A percentile compares a stretch with the other conserved stretches of the same genome.
Evolutionary conservation across 2,113 vertebrate species (phyloP).

Genomic region (Centrocercus urophasianus): DNA sequence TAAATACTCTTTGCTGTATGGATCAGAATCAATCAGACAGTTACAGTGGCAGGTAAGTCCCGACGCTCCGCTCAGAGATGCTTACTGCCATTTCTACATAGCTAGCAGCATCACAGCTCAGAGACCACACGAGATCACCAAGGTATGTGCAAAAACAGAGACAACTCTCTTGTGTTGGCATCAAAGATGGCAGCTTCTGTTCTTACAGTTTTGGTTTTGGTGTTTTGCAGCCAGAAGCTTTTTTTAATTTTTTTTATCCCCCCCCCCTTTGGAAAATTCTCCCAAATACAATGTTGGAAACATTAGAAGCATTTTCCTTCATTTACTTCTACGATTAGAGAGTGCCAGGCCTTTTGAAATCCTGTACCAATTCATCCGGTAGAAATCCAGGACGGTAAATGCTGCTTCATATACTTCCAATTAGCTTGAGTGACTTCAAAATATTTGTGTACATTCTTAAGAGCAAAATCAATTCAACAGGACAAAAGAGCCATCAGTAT

Average conservation of each 20-base stretch:
- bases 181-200: conserved; percentile 19
- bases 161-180: neutral
- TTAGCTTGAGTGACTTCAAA: neutral
- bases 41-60: neutral
- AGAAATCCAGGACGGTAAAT: neutral
- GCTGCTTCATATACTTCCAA: conserved; percentile 7
- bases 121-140: neutral
- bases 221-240: neutral
- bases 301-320: neutral
- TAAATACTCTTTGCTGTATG: conserved; percentile 6
- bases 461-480: neutral
- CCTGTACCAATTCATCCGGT: neutral
- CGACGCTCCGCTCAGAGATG: neutral
- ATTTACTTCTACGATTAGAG: neutral
- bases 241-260: neutral
- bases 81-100: neutral
- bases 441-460: neutral
- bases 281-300: neutral
- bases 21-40: conserved; percentile 41
- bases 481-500: conserved; percentile 61
- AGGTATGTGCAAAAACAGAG: conserved; percentile 51
- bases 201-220: neutral
- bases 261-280: neutral
- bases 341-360: conserved; percentile 1
- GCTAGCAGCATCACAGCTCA: neutral